These are phyloP conservation scores for Oscheius onirici DNA, from an alignment of 2,888 invertebrate genomes.

Conservation along the genomic window DNA sequence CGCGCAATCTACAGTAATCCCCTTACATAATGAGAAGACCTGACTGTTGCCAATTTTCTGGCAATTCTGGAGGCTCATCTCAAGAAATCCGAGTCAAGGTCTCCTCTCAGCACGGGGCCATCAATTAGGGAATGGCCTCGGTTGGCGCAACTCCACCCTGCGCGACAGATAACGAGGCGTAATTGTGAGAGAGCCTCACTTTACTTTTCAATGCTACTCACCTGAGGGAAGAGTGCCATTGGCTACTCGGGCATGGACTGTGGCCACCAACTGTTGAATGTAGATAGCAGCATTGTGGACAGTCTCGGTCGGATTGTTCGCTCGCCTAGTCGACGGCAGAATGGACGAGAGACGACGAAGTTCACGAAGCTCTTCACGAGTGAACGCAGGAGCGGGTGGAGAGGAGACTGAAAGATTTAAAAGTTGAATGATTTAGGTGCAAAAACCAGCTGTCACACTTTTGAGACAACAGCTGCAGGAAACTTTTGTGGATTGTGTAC, in stretches of 20 bases:
- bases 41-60: background rate
- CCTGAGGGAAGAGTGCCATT: conserved; percentile 59
- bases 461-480: background rate
- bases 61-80: conserved; percentile 10
- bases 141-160: conserved; percentile 26
- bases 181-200: conserved; percentile 12
- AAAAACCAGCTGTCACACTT: conserved; percentile 3
- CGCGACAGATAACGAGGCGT: conserved; percentile 25
- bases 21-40: background rate
- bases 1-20: conserved; percentile 1
- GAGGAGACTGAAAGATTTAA: conserved; percentile 21
- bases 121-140: conserved; percentile 23
- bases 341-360: conserved; percentile 52
- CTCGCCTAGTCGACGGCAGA: conserved; percentile 44
- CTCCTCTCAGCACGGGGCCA: conserved; percentile 7
- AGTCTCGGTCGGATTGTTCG: conserved; percentile 45
- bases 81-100: conserved; percentile 28
- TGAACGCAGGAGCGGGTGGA: conserved; percentile 13
- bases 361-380: conserved; percentile 52
- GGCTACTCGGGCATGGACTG: conserved; percentile 56
- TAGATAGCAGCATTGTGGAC: conserved; percentile 57
- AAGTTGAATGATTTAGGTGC: background rate
- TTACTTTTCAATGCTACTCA: conserved; percentile 26
- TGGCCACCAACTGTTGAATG: conserved; percentile 57
- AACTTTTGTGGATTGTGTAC: background rate